Evolutionary conservation across 1,140 invertebrate genomes (phyloP), one percentile per base, ranked within the genome.

Genomic region (Lysiphlebus fabarum): DNA sequence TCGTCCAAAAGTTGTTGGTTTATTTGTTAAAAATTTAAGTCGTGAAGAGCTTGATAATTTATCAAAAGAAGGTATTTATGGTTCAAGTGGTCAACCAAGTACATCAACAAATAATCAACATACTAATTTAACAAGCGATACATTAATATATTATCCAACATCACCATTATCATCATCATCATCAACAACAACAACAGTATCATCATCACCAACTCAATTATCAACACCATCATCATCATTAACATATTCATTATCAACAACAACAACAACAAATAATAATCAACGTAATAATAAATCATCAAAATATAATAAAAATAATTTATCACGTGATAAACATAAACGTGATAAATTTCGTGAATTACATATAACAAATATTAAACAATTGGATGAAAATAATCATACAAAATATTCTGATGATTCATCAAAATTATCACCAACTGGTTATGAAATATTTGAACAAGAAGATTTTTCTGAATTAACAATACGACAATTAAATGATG

Each of bases 1-100:
- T 62, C 73, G 72, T 55, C 73, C 74, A n/a, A 66, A 68, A 54
- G 72, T 75, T 42, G 69, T 67, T 12, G 74, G 71, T 37, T 67
- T 75, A 43, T 70, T 72, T 60, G 64, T 69, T 47, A 73, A 70
- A 58, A 70, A 71, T 56, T 56, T 68, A 38, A 75, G 66, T 63
- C 61, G 66, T 59, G 69, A 70, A 56, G 69, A 69, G 44, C 53
- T 67, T 41, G 67, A 67, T 60, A 67, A 63, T 37, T 62, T 73
- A 56, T 64, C 68, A n/a, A 63, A 70, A 42, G 68, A 66, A 34
- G 69, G 67, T 17, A 63, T 69, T 14, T 67, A 64, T 4, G 56
- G 56, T 49, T 62, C 65, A 37, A 66, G 66, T 53, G 14, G 26
- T n/a, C 37, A 37, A 34, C 38, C 38, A n/a, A 51, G 36, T 36